These are phyloP conservation scores for Hypselothyrea guttata DNA, from an alignment of 2,888 invertebrate genomes.

Conservation along the genomic window DNA sequence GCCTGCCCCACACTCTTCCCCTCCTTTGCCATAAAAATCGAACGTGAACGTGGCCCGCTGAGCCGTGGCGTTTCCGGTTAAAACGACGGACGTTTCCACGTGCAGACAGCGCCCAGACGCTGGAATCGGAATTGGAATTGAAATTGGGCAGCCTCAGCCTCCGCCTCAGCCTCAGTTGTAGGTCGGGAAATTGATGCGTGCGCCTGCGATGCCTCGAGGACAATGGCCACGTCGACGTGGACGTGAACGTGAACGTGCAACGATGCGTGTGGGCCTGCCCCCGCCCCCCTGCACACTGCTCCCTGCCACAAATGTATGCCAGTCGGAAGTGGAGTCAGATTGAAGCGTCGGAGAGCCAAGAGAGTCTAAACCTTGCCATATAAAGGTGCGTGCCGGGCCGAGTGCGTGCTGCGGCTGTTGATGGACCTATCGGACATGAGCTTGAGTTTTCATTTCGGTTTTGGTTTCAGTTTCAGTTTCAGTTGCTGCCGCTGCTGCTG, in stretches of 20 bases:
- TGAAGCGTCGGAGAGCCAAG: slow-evolving; percentile 1
- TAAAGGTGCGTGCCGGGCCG: slow-evolving; percentile 66
- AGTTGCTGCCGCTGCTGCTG: slow-evolving; percentile 40
- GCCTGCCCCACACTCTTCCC: slow-evolving; percentile 13
- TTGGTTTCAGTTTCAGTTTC: slow-evolving; percentile 33
- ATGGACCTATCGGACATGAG: slow-evolving; percentile 60
- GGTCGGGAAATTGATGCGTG: slow-evolving; percentile 76
- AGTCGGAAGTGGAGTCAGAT: slow-evolving; percentile 7
- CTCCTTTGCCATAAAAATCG: slow-evolving; percentile 72
- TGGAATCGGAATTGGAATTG: background rate
- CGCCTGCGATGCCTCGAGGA: slow-evolving; percentile 65
- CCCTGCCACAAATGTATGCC: background rate
- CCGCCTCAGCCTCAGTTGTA: slow-evolving; percentile 50
- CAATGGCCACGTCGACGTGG: slow-evolving; percentile 57
- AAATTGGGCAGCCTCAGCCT: slow-evolving; percentile 4
- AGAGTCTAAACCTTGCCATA: slow-evolving; percentile 39
- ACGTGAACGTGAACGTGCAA: slow-evolving; percentile 55
- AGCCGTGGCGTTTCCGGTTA: slow-evolving; percentile 60
- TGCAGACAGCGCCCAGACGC: slow-evolving; percentile 72
- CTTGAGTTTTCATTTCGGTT: slow-evolving; percentile 54
- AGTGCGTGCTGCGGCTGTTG: slow-evolving; percentile 76
- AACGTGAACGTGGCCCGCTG: slow-evolving; percentile 76
- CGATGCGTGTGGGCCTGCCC: slow-evolving; percentile 58
- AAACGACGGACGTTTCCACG: slow-evolving; percentile 52
- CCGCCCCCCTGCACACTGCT: background rate